A percentile compares a stretch with the other conserved stretches of the same genome.
phyloP scores from a whole-genome alignment of 2,888 invertebrate species.

The Agapostemon virescens region DNA sequence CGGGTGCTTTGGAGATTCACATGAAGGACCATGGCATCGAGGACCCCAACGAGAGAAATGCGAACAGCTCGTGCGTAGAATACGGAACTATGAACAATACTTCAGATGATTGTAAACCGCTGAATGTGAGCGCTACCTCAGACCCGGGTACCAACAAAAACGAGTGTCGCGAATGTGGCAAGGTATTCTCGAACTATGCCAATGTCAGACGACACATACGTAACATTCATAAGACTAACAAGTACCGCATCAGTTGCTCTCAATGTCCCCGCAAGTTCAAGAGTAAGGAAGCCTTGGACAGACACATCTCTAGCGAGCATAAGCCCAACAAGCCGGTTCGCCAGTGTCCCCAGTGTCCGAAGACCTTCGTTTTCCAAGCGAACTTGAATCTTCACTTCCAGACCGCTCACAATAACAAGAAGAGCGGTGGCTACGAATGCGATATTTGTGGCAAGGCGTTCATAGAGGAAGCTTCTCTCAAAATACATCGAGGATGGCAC shows the following conservation, averaged over 20 bases:
- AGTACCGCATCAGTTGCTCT: constrained; percentile 82
- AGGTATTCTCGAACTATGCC: constrained; percentile 81
- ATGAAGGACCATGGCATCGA: constrained; percentile 77
- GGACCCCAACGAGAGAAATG: constrained; percentile 67
- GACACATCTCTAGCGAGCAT: constrained; percentile 83
- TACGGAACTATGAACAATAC: constrained; percentile 55
- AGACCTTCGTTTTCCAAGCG: constrained; percentile 63
- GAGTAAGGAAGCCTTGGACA: constrained; percentile 83
- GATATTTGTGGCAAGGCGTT: constrained; percentile 85
- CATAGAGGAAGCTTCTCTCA: constrained; percentile 84
- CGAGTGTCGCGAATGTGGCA: constrained; percentile 84
- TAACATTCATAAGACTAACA: constrained; percentile 69
- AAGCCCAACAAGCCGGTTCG: constrained; percentile 72
- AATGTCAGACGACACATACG: constrained; percentile 75
- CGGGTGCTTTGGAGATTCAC: constrained; percentile 80
- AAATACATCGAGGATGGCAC: constrained; percentile 84
- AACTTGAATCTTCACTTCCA: constrained; percentile 72
- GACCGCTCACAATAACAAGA: constrained; percentile 63
- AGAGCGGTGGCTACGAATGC: constrained; percentile 81
- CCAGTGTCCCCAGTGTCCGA: constrained; percentile 66
- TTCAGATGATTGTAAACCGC: constrained; percentile 38
- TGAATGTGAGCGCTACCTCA: constrained; percentile 60
- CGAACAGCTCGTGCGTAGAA: constrained; percentile 68
- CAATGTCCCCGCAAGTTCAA: constrained; percentile 84
- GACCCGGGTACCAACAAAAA: constrained; percentile 67